phyloP scores from a whole-genome alignment of 2,113 vertebrate species.

The Ahaetulla prasina region DNA sequence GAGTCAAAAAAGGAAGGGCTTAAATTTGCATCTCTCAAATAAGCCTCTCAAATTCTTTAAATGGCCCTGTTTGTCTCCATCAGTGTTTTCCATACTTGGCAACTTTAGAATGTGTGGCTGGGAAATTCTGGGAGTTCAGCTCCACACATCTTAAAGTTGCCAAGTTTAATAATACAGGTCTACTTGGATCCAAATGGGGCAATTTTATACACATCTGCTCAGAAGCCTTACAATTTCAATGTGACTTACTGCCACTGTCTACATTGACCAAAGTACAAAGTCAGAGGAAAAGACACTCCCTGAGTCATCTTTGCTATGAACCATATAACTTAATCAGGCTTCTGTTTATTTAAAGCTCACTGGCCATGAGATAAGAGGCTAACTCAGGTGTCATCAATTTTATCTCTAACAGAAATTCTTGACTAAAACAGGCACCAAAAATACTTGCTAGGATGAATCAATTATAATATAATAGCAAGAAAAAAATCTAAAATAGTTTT shows the following conservation, averaged over 20 bases:
- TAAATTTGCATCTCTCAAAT: neutral
- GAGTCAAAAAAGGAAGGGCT: neutral
- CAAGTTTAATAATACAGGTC: neutral
- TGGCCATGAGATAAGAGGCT: neutral
- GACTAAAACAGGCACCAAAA: neutral
- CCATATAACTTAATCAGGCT: neutral
- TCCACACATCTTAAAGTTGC: neutral
- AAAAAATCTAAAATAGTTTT: neutral
- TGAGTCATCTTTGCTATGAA: neutral
- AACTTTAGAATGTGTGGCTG: neutral
- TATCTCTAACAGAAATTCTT: neutral
- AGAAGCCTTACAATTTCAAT: neutral
- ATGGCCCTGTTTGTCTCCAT: neutral
- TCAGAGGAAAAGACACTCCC: neutral
- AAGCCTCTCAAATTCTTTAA: neutral
- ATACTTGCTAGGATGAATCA: neutral
- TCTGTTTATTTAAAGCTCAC: neutral
- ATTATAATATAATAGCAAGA: neutral
- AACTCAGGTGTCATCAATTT: conserved; percentile 2
- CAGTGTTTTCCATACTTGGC: neutral
- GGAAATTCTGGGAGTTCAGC: neutral
- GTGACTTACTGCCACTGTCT: neutral
- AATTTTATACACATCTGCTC: neutral
- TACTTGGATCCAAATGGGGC: neutral
- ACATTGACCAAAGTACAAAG: neutral